Percentiles rank a stretch among this genome's conserved stretches.
These are phyloP conservation scores for Leptinotarsa defecta DNA, from an alignment of 1,140 invertebrate species.

Conservation along the genomic window DNA sequence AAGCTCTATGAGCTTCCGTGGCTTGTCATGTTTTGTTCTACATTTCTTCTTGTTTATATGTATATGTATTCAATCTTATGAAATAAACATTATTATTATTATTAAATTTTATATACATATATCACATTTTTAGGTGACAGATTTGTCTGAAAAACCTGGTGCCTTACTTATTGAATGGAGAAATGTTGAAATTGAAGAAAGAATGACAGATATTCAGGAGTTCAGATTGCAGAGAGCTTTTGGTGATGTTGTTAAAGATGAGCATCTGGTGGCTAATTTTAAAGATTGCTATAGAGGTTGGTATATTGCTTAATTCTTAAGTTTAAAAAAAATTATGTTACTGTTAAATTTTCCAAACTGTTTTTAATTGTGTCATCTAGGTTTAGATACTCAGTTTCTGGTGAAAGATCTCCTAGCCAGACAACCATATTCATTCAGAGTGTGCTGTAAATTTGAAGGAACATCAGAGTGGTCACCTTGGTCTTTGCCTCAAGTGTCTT, in stretches of 20 bases:
- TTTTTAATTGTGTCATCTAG: conserved; percentile 28
- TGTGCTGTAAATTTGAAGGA: conserved; percentile 51
- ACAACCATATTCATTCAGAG: conserved; percentile 47
- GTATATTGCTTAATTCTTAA: not conserved
- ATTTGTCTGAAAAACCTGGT: conserved; percentile 43
- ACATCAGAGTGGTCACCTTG: conserved; percentile 46
- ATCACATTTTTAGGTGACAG: conserved; percentile 38
- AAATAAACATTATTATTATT: too few species aligned
- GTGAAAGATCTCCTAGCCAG: conserved; percentile 42
- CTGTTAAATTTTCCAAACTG: too few species aligned
- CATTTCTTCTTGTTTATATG: too few species aligned
- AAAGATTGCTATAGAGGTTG: conserved; percentile 44
- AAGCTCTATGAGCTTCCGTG: too few species aligned
- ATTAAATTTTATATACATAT: too few species aligned
- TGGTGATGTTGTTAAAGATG: conserved; percentile 42
- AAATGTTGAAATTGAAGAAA: conserved; percentile 42
- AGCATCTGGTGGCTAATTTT: conserved; percentile 40
- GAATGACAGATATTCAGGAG: conserved; percentile 47
- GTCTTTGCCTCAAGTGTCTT: conserved; percentile 44
- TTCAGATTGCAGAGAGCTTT: conserved; percentile 47
- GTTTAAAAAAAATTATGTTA: not conserved
- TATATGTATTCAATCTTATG: too few species aligned
- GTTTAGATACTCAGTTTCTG: conserved; percentile 44
- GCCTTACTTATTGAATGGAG: conserved; percentile 48
- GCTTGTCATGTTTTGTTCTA: too few species aligned